Conservation (phyloP, 1,140 invertebrate genomes). For the Trichomalopsis sarcophagae region DNA sequence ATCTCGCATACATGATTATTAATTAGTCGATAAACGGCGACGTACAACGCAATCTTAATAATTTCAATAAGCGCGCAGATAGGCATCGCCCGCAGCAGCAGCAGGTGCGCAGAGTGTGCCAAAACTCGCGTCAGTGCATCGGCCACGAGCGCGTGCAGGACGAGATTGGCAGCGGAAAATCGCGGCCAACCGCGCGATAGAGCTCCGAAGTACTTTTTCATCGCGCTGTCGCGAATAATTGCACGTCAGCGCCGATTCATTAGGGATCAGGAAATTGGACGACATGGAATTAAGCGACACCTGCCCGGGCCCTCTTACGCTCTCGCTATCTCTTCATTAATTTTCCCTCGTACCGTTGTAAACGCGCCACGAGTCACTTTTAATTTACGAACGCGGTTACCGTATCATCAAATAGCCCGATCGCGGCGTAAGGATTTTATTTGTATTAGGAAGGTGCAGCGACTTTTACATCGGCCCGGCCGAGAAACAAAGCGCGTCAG, state of each 20-base stretch:
- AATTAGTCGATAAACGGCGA: constrained; percentile 40
- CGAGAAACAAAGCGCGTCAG: too few species aligned
- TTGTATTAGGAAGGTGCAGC: too few species aligned
- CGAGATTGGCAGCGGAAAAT: constrained; percentile 8
- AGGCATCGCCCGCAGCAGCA: background rate
- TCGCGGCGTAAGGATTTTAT: too few species aligned
- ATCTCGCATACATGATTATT: constrained; percentile 1
- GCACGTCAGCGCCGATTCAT: constrained; percentile 71
- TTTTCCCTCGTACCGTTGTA: constrained; percentile 13
- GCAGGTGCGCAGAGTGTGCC: background rate
- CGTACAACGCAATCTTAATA: background rate
- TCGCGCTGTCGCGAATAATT: constrained; percentile 58
- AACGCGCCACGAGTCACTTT: background rate
- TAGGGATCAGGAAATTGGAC: constrained; percentile 55
- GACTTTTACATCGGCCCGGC: too few species aligned
- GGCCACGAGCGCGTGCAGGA: background rate
- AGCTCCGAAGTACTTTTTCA: constrained; percentile 50
- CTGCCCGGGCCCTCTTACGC: background rate
- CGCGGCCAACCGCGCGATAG: background rate
- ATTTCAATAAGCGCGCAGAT: constrained; percentile 50
- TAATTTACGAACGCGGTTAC: background rate
- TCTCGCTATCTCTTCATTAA: constrained; percentile 52
- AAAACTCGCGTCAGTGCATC: background rate
- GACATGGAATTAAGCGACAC: constrained; percentile 2
- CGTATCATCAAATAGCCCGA: too few species aligned